Percentiles rank a stretch among this genome's conserved stretches.
phyloP scores from a whole-genome alignment of 2,797 vertebrate species.

The Notolabrus celidotus region DNA sequence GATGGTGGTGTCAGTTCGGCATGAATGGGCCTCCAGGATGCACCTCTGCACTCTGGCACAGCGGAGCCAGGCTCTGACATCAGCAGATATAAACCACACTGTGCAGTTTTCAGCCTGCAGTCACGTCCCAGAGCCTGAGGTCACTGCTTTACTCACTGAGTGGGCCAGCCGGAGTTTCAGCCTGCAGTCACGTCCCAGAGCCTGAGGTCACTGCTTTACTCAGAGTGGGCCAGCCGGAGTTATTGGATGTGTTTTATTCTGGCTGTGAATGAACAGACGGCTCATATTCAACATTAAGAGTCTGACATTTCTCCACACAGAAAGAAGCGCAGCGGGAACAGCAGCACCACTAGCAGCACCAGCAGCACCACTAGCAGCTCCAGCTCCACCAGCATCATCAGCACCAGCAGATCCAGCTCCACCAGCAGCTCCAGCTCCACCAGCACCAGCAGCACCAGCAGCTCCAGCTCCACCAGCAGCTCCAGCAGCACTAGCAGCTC shows the following conservation, averaged over 20 bases:
- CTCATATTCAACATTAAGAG: too few species aligned
- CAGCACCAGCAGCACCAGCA: too few species aligned
- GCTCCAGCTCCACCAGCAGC: too few species aligned
- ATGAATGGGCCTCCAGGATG: constrained; percentile 53
- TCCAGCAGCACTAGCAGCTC: too few species aligned
- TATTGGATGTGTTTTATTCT: neutral
- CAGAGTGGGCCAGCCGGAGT: neutral
- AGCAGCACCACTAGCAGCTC: too few species aligned
- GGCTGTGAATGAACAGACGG: neutral
- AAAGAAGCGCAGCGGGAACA: too few species aligned
- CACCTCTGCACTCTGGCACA: constrained; percentile 39
- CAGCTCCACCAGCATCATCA: too few species aligned
- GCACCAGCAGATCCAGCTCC: too few species aligned
- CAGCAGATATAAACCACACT: constrained; percentile 26
- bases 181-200: constrained; percentile 7
- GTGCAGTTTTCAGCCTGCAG: constrained; percentile 7
- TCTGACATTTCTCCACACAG: too few species aligned
- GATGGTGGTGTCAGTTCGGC: constrained; percentile 72
- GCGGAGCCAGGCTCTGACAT: constrained; percentile 39
- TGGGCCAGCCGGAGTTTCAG: neutral
- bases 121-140: constrained; percentile 3
- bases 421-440: too few species aligned
- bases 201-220: neutral
- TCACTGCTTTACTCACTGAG: neutral
- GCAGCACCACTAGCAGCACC: too few species aligned